These are phyloP conservation scores for Percopsis transmontana DNA, from an alignment of 2,113 vertebrate species.

Conservation along the genomic window DNA sequence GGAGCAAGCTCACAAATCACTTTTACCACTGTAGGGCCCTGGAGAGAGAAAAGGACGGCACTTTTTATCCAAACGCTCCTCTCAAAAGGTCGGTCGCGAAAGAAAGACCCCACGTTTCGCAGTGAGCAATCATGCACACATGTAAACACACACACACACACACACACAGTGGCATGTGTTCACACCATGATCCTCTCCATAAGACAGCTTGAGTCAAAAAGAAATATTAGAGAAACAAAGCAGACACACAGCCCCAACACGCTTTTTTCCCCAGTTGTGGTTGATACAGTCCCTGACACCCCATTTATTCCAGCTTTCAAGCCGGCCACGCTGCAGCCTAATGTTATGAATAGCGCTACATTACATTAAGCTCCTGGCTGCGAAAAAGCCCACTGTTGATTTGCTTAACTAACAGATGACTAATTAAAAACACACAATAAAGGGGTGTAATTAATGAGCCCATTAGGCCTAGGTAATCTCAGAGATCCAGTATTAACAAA, in stretches of 20 bases:
- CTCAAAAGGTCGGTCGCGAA: background rate
- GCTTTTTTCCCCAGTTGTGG: constrained; percentile 14
- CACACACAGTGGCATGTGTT: constrained; percentile 17
- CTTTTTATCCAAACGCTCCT: constrained; percentile 2
- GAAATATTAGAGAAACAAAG: constrained; percentile 50
- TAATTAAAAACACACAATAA: constrained; percentile 70
- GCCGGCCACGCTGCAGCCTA: constrained; percentile 31
- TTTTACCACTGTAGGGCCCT: background rate
- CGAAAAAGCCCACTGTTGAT: constrained; percentile 30
- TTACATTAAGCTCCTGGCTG: constrained; percentile 46
- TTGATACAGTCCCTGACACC: constrained; percentile 35
- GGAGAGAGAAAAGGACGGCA: background rate
- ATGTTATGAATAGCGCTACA: constrained; percentile 63
- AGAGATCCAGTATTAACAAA: constrained; percentile 73
- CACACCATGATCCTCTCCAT: constrained; percentile 18
- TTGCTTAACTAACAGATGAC: constrained; percentile 52
- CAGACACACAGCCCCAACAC: constrained; percentile 24
- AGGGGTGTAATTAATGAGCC: constrained; percentile 71
- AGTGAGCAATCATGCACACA: background rate
- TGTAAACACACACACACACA: background rate
- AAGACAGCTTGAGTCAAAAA: constrained; percentile 23
- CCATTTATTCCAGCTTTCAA: constrained; percentile 45
- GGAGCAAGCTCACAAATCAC: constrained; percentile 56
- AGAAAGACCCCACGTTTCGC: background rate
- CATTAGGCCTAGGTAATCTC: constrained; percentile 70